Evolutionary conservation across 2,113 vertebrate species (phyloP).

Genomic region (Odontesthes bonariensis): DNA sequence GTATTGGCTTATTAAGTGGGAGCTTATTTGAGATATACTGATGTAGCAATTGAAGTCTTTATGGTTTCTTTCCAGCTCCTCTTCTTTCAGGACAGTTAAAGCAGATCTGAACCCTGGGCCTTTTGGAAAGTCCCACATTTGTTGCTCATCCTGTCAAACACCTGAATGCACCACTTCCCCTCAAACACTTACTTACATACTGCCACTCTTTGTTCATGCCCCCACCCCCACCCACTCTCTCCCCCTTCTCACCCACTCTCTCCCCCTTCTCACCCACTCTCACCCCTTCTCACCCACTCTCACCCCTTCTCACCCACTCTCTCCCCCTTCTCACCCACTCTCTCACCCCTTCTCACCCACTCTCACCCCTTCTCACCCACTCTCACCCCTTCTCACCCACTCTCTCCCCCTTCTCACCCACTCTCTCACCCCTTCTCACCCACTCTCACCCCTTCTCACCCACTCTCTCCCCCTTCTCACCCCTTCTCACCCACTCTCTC

Average conservation of each 20-base stretch:
- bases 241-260: neutral
- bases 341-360: slow-evolving; percentile 6
- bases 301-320: slow-evolving; percentile 2
- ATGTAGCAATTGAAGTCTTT: too few relatives aligned
- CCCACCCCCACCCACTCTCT: slow-evolving; percentile 21
- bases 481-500: slow-evolving; percentile 44
- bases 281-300: too few relatives aligned
- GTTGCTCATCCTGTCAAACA: too few relatives aligned
- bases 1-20: too few relatives aligned
- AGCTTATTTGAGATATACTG: too few relatives aligned
- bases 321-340: slow-evolving; percentile 71
- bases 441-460: slow-evolving; percentile 10
- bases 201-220: slow-evolving; percentile 42
- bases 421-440: too few relatives aligned
- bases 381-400: slow-evolving; percentile 6
- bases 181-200: neutral
- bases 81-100: neutral
- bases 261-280: slow-evolving; percentile 73
- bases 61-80: too few relatives aligned
- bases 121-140: too few relatives aligned
- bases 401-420: slow-evolving; percentile 67
- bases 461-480: slow-evolving; percentile 49
- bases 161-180: neutral
- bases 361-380: slow-evolving; percentile 68
- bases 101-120: neutral